Evolutionary conservation across 2,113 vertebrate genomes (phyloP).

Genomic region (Calonectris borealis): DNA sequence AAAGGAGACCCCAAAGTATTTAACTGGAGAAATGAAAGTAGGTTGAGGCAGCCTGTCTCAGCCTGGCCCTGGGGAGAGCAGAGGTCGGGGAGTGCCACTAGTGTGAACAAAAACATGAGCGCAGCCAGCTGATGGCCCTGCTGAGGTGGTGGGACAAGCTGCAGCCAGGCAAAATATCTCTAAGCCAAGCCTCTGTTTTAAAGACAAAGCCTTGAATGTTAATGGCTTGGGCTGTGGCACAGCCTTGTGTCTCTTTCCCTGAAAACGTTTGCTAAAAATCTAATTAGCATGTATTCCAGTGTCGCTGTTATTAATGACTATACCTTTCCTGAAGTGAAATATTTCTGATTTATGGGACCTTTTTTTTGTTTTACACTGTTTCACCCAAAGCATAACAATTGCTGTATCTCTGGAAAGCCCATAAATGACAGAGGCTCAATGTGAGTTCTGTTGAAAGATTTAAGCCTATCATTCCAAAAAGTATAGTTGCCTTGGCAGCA

Average conservation of each 20-base stretch:
- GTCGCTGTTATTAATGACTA: not conserved
- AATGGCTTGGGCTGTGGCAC: not conserved
- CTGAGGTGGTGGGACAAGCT: not conserved
- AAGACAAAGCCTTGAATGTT: not conserved
- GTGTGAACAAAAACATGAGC: not conserved
- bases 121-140: not conserved
- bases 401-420: not conserved
- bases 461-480: not conserved
- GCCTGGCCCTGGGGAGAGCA: not conserved
- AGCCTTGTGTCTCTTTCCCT: not conserved
- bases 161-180: not conserved
- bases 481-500: not conserved
- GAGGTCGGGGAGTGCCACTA: accelerated
- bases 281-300: not conserved
- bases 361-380: not conserved
- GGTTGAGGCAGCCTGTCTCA: not conserved
- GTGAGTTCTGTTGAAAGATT: not conserved
- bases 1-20: not conserved
- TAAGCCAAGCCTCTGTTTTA: not conserved
- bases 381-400: not conserved
- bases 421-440: not conserved
- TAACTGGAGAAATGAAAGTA: not conserved
- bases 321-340: not conserved
- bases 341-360: not conserved
- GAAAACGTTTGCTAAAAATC: not conserved